Conservation (phyloP, 2,113 vertebrate species). For the Pomatorhinus ruficollis region DNA sequence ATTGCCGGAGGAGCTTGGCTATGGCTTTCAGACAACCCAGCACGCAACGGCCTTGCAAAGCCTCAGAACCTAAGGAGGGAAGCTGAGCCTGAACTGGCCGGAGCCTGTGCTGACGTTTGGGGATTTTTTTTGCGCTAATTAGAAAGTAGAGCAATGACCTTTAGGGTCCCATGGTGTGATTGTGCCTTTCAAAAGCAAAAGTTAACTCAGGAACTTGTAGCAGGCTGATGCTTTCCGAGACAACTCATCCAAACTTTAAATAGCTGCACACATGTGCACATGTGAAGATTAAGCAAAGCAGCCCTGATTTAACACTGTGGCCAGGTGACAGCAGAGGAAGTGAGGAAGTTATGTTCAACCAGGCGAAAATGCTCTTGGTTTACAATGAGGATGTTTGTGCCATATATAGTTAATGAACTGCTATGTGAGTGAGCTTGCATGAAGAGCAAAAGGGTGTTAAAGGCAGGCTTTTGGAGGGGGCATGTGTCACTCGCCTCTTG, state of each 20-base stretch:
- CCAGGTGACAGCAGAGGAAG: conserved; percentile 31
- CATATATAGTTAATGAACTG: conserved; percentile 14
- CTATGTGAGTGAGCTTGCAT: background rate
- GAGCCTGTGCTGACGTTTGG: accelerated
- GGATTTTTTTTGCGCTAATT: background rate
- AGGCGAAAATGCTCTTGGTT: background rate
- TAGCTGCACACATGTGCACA: background rate
- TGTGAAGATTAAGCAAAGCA: background rate
- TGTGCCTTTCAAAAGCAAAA: background rate
- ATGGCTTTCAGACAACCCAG: background rate
- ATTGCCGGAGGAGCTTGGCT: background rate
- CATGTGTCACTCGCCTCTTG: background rate
- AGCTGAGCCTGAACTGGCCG: accelerated
- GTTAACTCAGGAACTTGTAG: background rate
- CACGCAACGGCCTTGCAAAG: background rate
- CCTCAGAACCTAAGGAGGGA: background rate
- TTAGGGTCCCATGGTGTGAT: background rate
- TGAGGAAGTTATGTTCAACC: conserved; percentile 44
- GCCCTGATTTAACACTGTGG: background rate
- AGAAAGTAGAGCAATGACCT: background rate
- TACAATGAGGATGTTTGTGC: background rate
- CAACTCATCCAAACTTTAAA: background rate
- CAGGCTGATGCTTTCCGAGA: accelerated
- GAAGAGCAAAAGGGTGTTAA: background rate
- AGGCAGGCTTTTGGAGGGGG: background rate